Conservation (phyloP, 1,140 invertebrate genomes). For the Metaphire vulgaris region DNA sequence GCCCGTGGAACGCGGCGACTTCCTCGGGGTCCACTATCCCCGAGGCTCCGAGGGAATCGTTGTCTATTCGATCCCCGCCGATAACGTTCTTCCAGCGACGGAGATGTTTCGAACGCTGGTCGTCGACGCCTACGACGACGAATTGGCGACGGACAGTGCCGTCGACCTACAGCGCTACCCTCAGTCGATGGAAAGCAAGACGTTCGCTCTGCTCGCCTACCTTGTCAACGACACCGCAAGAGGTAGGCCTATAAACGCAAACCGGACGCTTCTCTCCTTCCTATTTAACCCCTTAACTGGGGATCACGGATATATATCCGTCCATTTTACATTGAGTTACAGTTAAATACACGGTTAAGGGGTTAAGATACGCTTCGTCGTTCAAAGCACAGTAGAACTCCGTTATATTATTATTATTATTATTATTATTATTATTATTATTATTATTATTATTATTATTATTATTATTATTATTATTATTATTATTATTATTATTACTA, state of each 20-base stretch:
- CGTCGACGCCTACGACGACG: conserved; percentile 37
- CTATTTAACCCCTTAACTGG: too few species aligned
- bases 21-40: conserved; percentile 44
- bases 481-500: background rate
- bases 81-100: conserved; percentile 32
- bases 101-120: conserved; percentile 42
- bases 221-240: too few species aligned
- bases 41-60: conserved; percentile 36
- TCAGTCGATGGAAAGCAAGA: background rate
- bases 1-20: conserved; percentile 39
- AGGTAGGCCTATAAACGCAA: too few species aligned
- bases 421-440: conserved; percentile 4
- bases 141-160: background rate
- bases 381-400: too few species aligned
- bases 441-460: conserved; percentile 4
- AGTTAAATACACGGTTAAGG: too few species aligned
- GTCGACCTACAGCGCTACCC: background rate
- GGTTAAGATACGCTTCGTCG: too few species aligned
- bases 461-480: conserved; percentile 4
- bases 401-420: background rate
- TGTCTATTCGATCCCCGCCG: conserved; percentile 35
- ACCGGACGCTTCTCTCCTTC: too few species aligned
- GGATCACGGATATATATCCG: too few species aligned
- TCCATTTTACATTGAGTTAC: too few species aligned
- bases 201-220: background rate